Evolutionary conservation across 2,113 vertebrate genomes (phyloP).

Genomic region (Varanus komodoensis): DNA sequence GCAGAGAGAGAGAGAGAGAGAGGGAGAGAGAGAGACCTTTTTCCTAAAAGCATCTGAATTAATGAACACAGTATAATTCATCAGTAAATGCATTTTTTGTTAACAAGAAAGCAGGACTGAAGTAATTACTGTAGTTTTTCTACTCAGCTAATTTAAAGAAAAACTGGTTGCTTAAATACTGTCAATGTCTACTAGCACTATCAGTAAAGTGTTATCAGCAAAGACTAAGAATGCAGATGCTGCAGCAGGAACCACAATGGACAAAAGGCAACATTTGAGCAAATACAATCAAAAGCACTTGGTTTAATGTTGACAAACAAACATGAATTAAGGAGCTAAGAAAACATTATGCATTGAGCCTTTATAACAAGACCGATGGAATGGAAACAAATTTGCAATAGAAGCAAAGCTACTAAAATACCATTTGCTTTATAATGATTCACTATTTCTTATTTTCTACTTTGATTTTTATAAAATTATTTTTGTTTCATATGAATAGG

Average conservation of each 20-base stretch:
- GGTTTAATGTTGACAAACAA: not conserved
- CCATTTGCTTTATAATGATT: not conserved
- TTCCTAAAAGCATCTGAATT: not conserved
- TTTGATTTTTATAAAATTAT: not conserved
- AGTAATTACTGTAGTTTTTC: not conserved
- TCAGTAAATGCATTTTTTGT: not conserved
- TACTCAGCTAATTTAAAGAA: not conserved
- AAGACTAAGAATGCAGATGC: not conserved
- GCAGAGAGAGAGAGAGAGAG: not conserved
- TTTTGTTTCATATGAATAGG: not conserved
- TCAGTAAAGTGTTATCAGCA: not conserved
- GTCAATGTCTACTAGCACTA: not conserved
- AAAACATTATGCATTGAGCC: not conserved
- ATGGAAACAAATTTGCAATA: not conserved
- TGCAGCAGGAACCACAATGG: not conserved
- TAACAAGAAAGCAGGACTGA: not conserved
- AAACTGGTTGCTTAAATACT: not conserved
- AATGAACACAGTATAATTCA: not conserved
- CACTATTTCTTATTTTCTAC: not conserved
- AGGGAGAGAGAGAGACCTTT: not conserved
- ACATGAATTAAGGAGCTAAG: not conserved
- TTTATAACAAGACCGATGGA: not conserved
- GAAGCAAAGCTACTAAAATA: not conserved
- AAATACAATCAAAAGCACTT: not conserved
- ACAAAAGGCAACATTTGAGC: not conserved